phyloP scores from a whole-genome alignment of 2,797 vertebrate species.

The Arremon aurantiirostris region DNA sequence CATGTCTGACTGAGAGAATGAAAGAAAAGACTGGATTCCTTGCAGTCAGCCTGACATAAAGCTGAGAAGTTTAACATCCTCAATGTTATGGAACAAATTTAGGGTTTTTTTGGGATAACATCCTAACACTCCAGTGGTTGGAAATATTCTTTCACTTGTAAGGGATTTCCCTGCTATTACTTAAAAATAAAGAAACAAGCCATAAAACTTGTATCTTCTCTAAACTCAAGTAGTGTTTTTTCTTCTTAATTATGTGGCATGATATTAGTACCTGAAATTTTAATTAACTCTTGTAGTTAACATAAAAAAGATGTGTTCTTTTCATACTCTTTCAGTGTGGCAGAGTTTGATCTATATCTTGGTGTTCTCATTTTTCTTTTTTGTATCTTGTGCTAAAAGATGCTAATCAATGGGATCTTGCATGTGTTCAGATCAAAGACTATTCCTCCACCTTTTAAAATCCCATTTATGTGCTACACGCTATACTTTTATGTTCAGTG shows the following conservation, averaged over 20 bases:
- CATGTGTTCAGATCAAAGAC: not conserved
- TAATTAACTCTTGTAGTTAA: constrained; percentile 3
- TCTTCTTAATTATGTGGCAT: not conserved
- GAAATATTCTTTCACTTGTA: not conserved
- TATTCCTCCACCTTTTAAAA: not conserved
- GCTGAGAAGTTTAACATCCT: not conserved
- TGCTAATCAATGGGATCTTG: not conserved
- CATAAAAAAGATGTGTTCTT: not conserved
- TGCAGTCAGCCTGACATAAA: not conserved
- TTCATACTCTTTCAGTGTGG: not conserved
- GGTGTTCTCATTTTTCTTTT: not conserved
- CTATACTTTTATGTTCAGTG: not conserved
- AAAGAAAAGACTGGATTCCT: not conserved
- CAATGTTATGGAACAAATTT: not conserved
- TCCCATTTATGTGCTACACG: not conserved
- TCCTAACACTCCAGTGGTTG: not conserved
- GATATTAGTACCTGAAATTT: not conserved
- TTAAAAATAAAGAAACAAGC: not conserved
- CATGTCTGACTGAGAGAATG: not conserved
- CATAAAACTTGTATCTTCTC: not conserved
- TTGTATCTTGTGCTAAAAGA: not conserved
- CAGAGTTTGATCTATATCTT: not conserved
- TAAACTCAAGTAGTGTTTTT: not conserved
- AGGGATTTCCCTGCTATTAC: not conserved
- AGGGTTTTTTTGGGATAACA: not conserved